Percentiles rank a stretch among this genome's conserved stretches.
phyloP scores from a whole-genome alignment of 2,888 invertebrate genomes.

The Mythimna albipuncta region DNA sequence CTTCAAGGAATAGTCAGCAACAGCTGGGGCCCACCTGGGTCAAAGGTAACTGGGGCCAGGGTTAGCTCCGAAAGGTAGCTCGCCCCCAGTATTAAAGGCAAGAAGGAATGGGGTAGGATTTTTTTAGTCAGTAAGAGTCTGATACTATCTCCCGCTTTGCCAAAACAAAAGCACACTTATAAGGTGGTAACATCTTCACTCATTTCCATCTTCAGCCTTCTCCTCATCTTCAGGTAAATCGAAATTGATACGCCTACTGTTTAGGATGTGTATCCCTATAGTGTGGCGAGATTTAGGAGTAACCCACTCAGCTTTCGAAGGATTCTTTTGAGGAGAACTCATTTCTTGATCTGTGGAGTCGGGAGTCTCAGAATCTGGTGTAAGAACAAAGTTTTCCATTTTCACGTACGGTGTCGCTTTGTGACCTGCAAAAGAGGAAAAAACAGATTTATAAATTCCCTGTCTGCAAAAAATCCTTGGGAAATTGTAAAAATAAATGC shows the following conservation, averaged over 20 bases:
- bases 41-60: too few relatives aligned
- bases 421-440: conserved; percentile 22
- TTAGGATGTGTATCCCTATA: conserved; percentile 52
- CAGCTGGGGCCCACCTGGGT: too few relatives aligned
- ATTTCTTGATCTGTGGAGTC: conserved; percentile 9
- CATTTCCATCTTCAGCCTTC: neutral
- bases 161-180: too few relatives aligned
- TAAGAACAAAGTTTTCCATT: conserved; percentile 18
- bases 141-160: too few relatives aligned
- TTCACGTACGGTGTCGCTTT: conserved; percentile 41
- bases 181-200: neutral
- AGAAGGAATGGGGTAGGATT: too few relatives aligned
- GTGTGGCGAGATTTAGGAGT: conserved; percentile 61
- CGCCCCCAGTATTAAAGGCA: too few relatives aligned
- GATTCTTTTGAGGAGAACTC: neutral
- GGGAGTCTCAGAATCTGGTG: conserved; percentile 31
- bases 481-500: too few relatives aligned
- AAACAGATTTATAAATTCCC: neutral
- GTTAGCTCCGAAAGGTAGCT: too few relatives aligned
- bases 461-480: neutral
- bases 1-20: too few relatives aligned
- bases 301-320: conserved; percentile 23
- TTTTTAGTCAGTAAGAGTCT: too few relatives aligned
- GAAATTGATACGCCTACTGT: conserved; percentile 62
- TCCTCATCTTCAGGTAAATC: conserved; percentile 62